Conservation (phyloP, 2,888 invertebrate species). For the Polydrusus tereticollis region DNA sequence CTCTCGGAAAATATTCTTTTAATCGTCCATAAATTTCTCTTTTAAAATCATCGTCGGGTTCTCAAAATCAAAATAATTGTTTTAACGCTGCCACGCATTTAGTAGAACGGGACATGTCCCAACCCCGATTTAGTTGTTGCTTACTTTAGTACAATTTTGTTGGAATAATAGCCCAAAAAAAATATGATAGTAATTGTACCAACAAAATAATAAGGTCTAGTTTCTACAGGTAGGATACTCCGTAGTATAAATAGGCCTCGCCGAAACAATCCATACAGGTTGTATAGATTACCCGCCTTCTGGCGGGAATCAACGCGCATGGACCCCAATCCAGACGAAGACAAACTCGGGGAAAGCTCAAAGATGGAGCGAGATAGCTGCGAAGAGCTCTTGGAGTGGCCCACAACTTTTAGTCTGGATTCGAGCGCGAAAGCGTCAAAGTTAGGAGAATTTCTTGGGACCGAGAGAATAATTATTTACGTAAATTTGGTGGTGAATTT, state of each 20-base stretch:
- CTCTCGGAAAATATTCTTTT: too few relatives aligned
- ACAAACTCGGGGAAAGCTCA: conserved; percentile 3
- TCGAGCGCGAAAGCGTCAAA: conserved; percentile 32
- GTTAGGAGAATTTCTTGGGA: conserved; percentile 2
- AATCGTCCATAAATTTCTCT: too few relatives aligned
- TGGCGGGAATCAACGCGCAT: conserved; percentile 26
- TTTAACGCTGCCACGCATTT: too few relatives aligned
- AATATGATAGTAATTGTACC: not conserved
- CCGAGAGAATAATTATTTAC: conserved; percentile 6
- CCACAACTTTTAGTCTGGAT: conserved; percentile 44
- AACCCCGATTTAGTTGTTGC: too few relatives aligned
- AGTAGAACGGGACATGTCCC: too few relatives aligned
- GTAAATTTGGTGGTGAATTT: conserved; percentile 11
- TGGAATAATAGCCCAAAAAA: not conserved
- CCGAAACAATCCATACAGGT: conserved; percentile 51
- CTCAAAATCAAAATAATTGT: too few relatives aligned
- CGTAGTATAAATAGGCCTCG: conserved; percentile 40
- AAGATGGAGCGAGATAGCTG: conserved; percentile 18
- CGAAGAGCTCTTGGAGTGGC: conserved; percentile 17
- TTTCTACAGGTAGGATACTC: conserved; percentile 41
- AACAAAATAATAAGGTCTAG: not conserved
- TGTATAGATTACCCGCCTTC: conserved; percentile 49
- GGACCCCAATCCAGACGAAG: conserved; percentile 15
- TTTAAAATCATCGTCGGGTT: too few relatives aligned
- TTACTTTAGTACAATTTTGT: too few relatives aligned